Evolutionary conservation across 2,888 invertebrate species (phyloP).

Genomic region (Colletes collaris): DNA sequence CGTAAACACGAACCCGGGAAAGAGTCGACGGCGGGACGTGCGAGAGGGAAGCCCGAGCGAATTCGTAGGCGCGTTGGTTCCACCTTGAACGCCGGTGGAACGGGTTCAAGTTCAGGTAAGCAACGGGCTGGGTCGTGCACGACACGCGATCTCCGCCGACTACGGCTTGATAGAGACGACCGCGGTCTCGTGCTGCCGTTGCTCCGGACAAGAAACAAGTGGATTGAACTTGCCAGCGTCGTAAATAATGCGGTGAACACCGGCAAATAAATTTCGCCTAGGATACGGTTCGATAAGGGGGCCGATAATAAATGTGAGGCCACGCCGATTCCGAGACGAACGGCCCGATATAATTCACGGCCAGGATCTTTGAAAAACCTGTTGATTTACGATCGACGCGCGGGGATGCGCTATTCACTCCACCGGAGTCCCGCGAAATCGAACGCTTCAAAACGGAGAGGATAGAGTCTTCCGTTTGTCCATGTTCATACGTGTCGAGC

Average conservation of each 20-base stretch:
- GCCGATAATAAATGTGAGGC: conserved; percentile 51
- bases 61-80: conserved; percentile 50
- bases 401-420: conserved; percentile 10
- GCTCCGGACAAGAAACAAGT: conserved; percentile 62
- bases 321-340: conserved; percentile 36
- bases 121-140: conserved; percentile 54
- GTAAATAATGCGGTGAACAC: conserved; percentile 50
- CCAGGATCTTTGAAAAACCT: conserved; percentile 35
- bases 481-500: no score
- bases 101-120: conserved; percentile 76
- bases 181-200: conserved; percentile 44
- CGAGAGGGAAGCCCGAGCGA: conserved; percentile 28
- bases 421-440: conserved; percentile 12
- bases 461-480: not conserved
- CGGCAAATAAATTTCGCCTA: conserved; percentile 50
- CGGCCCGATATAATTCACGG: conserved; percentile 47
- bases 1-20: conserved; percentile 34
- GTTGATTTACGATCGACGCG: conserved; percentile 35
- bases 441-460: conserved; percentile 4
- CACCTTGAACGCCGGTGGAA: conserved; percentile 39
- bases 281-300: conserved; percentile 49
- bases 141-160: conserved; percentile 54
- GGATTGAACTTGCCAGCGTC: conserved; percentile 52
- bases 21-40: conserved; percentile 1
- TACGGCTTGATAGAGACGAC: conserved; percentile 52